Percentiles rank a stretch among this genome's conserved stretches.
Conservation (phyloP, 2,113 vertebrate species). For the Numida meleagris region DNA sequence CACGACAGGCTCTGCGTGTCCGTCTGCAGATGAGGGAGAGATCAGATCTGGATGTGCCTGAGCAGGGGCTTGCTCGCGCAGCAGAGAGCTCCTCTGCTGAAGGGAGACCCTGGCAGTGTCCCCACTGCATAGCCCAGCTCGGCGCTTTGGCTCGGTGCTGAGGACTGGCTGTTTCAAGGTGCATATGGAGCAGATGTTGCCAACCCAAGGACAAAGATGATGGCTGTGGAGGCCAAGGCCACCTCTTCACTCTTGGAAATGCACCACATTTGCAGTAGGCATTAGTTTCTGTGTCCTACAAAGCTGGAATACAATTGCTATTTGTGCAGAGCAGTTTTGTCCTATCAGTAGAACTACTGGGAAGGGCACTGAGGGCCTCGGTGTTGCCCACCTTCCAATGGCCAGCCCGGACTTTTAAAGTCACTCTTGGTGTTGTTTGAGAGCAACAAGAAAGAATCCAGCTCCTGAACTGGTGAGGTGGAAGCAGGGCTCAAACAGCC, state of each 20-base stretch:
- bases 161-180: neutral
- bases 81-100: neutral
- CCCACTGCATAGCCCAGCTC: fast-evolving
- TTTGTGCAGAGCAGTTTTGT: neutral
- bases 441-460: neutral
- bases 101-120: neutral
- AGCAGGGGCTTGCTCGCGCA: neutral
- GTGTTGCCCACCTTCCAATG: neutral
- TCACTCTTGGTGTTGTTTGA: neutral
- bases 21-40: neutral
- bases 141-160: fast-evolving
- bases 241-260: neutral
- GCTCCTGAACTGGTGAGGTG: fast-evolving
- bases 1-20: neutral
- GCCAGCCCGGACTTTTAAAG: neutral
- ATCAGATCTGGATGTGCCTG: neutral
- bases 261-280: neutral
- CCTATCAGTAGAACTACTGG: neutral
- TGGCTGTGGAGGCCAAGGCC: neutral
- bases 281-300: neutral
- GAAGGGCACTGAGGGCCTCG: fast-evolving
- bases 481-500: neutral
- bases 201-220: neutral
- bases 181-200: fast-evolving
- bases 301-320: fast-evolving